phyloP scores from a whole-genome alignment of 2,888 invertebrate species.

The Agonopterix alstromeriana region DNA sequence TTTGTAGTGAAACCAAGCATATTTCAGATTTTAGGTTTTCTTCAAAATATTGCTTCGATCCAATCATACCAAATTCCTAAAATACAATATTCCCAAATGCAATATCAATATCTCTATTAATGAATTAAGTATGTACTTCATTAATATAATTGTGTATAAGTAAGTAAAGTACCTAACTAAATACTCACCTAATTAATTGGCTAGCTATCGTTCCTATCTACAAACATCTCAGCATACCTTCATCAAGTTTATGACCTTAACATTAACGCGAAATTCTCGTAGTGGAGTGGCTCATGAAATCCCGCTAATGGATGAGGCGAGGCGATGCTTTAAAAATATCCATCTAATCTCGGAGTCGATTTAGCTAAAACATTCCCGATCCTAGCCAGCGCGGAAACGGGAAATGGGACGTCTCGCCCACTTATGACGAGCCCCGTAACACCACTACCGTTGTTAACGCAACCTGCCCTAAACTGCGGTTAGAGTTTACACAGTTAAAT shows the following conservation, averaged over 20 bases:
- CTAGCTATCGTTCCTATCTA: neutral
- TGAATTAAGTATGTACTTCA: too few species aligned
- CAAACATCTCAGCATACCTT: conserved; percentile 9
- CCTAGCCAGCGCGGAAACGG: conserved; percentile 43
- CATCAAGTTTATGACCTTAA: conserved; percentile 29
- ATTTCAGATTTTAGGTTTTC: too few species aligned
- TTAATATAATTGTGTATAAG: neutral
- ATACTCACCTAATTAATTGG: neutral
- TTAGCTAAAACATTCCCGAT: conserved; percentile 59
- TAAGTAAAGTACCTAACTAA: neutral
- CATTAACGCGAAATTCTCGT: conserved; percentile 44
- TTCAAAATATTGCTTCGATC: too few species aligned
- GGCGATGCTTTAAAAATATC: conserved; percentile 63
- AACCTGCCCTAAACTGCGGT: neutral
- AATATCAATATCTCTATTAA: too few species aligned
- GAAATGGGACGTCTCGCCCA: conserved; percentile 52
- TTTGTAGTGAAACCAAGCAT: too few species aligned
- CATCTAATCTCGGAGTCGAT: conserved; percentile 58
- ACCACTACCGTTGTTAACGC: conserved; percentile 5
- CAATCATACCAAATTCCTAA: too few species aligned
- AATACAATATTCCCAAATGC: too few species aligned
- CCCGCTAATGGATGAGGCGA: conserved; percentile 62
- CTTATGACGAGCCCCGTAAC: conserved; percentile 33
- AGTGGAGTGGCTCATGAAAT: conserved; percentile 49
- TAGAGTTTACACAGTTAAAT: too few species aligned